Evolutionary conservation across 2,113 vertebrate species (phyloP), one percentile per base, ranked within the genome.

Genomic region (Percina caprodes): DNA sequence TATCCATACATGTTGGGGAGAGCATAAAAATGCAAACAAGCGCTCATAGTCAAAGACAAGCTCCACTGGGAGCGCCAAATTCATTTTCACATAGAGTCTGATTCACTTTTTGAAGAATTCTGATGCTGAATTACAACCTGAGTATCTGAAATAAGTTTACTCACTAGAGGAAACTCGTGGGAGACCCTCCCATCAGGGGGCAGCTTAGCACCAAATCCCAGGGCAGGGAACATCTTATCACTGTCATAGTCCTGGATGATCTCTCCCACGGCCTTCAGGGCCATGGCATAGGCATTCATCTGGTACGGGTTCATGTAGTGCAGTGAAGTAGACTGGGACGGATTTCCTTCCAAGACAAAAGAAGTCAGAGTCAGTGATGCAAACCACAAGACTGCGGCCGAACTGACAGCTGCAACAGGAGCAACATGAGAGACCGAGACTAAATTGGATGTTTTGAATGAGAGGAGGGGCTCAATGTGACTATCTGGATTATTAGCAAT

Each of bases 221-320:
- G 93, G 1, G 97, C 97, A 0, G 97, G 97, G 85, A 98, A 99
- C 96, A 98, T 97, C 94, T 98, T 99, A 92, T 98, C 96, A 8
- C 97, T 98, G 95, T 97, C 97, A 0, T 99, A 99, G 94, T 99
- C 97, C 92, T 99, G 97, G 91, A 98, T 98, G 93, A 99, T 97
- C 95, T 99, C 97, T 0, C 97, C 97, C 0, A 98, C 97, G 0
- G 97, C 97, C n/a, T 96, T 97, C 82, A 99, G 95, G 0, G 97
- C 97, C 96, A 99, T 96, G 48, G 97, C 95, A 0, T 99, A 99
- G 42, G 97, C 97, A 8, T 98, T 99, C 95, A 97, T 96, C 95
- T 99, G 97, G 95, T 97, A 99, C 3, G 97, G 97, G 90, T 97
- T 99, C 97, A 98, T 97, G 93, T 99, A 99, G 94, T 99, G 97